A percentile compares a stretch with the other conserved stretches of the same genome.
Conservation (phyloP, 2,888 invertebrate genomes). For the Papilio elwesi region DNA sequence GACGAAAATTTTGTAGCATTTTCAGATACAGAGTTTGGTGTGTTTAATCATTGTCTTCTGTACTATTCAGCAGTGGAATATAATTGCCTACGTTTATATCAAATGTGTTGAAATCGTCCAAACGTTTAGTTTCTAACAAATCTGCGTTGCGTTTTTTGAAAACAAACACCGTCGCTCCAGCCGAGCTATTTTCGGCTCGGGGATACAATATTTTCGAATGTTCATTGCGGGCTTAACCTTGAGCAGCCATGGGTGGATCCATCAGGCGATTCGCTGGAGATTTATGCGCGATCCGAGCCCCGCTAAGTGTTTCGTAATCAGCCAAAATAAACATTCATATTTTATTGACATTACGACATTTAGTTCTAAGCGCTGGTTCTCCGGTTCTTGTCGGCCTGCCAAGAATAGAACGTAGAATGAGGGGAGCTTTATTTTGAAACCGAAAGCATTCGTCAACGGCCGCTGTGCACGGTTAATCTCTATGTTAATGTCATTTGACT, state of each 20-base stretch:
- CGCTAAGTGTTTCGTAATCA: slow-evolving; percentile 77
- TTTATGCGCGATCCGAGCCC: slow-evolving; percentile 66
- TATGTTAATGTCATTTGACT: slow-evolving; percentile 34
- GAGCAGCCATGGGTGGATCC: slow-evolving; percentile 62
- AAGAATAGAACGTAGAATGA: slow-evolving; percentile 72
- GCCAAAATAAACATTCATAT: slow-evolving; percentile 80
- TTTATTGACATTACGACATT: slow-evolving; percentile 82
- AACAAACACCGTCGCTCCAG: slow-evolving; percentile 52
- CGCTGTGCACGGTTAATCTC: slow-evolving; percentile 34
- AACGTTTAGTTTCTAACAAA: slow-evolving; percentile 54
- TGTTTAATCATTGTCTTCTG: background rate
- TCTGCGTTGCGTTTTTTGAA: slow-evolving; percentile 56
- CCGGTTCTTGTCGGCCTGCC: slow-evolving; percentile 57
- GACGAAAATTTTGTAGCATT: background rate
- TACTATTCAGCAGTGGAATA: slow-evolving; percentile 44
- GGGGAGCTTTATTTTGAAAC: slow-evolving; percentile 76
- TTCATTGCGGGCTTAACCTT: slow-evolving; percentile 68
- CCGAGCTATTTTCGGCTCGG: slow-evolving; percentile 70
- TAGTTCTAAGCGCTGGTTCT: slow-evolving; percentile 64
- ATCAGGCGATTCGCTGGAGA: slow-evolving; percentile 72
- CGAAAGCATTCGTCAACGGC: slow-evolving; percentile 58
- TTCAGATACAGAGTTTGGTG: background rate
- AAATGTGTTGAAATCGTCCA: slow-evolving; percentile 48
- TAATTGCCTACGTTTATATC: slow-evolving; percentile 49
- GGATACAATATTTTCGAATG: slow-evolving; percentile 68